These are phyloP conservation scores for Dryobates pubescens DNA, from an alignment of 2,797 vertebrate species.

Conservation along the genomic window DNA sequence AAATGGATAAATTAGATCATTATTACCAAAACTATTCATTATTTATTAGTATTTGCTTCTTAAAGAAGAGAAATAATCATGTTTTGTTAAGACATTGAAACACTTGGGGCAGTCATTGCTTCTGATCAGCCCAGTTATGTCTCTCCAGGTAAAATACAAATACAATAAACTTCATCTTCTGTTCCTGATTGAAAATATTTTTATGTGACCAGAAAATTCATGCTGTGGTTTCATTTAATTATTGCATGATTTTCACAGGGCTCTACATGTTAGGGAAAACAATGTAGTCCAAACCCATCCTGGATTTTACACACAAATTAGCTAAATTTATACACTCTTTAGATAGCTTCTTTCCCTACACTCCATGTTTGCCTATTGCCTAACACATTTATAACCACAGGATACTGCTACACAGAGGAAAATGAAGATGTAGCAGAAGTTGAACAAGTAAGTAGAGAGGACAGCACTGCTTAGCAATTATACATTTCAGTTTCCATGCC, in stretches of 20 bases:
- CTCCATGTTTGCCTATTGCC: neutral
- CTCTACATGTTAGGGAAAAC: neutral
- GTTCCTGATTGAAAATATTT: neutral
- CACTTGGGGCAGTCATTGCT: neutral
- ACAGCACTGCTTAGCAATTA: neutral
- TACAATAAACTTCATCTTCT: neutral
- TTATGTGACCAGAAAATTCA: neutral
- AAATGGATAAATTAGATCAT: neutral
- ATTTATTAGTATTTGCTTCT: neutral
- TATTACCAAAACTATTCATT: neutral
- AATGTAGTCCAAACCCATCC: accelerated
- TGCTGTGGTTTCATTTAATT: neutral
- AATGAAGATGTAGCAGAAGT: neutral
- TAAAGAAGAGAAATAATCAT: neutral
- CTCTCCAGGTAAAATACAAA: neutral
- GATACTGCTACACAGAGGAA: neutral
- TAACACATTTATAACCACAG: neutral
- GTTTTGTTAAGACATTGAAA: neutral
- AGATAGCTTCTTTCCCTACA: neutral
- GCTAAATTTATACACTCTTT: neutral
- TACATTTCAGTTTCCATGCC: neutral
- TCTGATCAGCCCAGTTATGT: neutral
- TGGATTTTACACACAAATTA: neutral
- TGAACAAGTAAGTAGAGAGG: neutral
- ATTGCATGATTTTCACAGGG: accelerated